These are phyloP conservation scores for Oscheius onirici DNA, from an alignment of 2,888 invertebrate genomes.

Conservation along the genomic window DNA sequence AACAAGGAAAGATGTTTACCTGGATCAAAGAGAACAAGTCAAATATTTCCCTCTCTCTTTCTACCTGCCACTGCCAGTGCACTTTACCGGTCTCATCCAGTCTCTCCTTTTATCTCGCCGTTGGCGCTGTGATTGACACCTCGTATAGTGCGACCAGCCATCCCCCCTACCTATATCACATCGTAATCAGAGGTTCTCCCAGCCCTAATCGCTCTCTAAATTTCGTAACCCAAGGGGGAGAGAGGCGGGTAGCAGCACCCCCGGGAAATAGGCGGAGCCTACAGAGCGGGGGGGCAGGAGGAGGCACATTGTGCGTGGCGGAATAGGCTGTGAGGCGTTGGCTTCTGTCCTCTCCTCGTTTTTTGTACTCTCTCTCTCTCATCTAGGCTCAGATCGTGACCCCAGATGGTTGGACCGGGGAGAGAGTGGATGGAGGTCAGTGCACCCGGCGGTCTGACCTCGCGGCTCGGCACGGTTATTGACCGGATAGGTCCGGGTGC, in stretches of 20 bases:
- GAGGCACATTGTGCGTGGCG: not conserved
- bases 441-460: not conserved
- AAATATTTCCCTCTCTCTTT: not conserved
- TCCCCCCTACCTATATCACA: too few species aligned
- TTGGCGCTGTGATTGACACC: slow-evolving; percentile 12
- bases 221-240: not conserved
- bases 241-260: not conserved
- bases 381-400: slow-evolving; percentile 21
- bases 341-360: slow-evolving; percentile 1
- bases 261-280: slow-evolving; percentile 1
- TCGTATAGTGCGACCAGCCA: slow-evolving; percentile 10
- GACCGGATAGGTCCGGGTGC: not conserved
- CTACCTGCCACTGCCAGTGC: not conserved
- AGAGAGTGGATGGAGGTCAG: slow-evolving; percentile 24
- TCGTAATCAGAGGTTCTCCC: slow-evolving; percentile 1
- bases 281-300: not conserved
- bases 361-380: slow-evolving; percentile 7
- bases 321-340: not conserved
- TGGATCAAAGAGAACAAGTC: too few species aligned
- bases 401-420: slow-evolving; percentile 18
- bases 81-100: slow-evolving; percentile 2
- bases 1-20: not conserved
- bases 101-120: not conserved
- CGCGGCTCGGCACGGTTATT: not conserved
- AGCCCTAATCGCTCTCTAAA: not conserved